Conservation (phyloP, 1,140 invertebrate species). For the Halesus radiatus region DNA sequence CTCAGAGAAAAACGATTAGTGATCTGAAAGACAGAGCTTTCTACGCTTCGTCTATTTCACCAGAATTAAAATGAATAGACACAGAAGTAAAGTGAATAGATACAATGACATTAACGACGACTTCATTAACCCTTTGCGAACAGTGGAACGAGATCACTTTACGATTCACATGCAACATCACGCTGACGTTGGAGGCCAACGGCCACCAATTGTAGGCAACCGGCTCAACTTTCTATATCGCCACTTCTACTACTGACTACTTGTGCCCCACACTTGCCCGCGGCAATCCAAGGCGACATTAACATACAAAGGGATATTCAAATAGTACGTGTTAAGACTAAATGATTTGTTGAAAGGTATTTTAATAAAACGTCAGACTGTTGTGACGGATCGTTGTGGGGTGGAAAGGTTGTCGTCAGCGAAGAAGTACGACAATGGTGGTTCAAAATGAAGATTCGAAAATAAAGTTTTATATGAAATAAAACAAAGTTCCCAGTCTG, state of each 20-base stretch:
- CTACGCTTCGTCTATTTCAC: no score
- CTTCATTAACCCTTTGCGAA: slow-evolving; percentile 1
- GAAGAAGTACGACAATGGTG: no score
- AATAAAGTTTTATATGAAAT: no score
- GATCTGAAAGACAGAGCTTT: no score
- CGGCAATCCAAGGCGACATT: not conserved
- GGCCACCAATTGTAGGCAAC: not conserved
- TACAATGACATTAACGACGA: not conserved
- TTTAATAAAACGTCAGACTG: not conserved
- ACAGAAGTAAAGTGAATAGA: not conserved
- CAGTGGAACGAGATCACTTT: not conserved
- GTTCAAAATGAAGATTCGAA: no score
- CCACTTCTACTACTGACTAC: no score
- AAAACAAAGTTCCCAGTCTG: no score
- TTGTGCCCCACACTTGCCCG: no score
- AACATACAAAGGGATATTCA: slow-evolving; percentile 10
- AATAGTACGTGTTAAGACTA: not conserved
- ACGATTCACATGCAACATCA: not conserved
- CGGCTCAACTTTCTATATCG: not conserved
- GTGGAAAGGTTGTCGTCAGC: no score
- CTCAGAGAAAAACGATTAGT: no score
- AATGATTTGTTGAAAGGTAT: slow-evolving; percentile 4
- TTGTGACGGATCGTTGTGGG: no score
- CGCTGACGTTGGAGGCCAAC: not conserved
- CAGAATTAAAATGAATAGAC: not conserved